Evolutionary conservation across 1,140 invertebrate species (phyloP), one percentile per base, ranked within the genome.

Genomic region (Rhyacophila brunnea): DNA sequence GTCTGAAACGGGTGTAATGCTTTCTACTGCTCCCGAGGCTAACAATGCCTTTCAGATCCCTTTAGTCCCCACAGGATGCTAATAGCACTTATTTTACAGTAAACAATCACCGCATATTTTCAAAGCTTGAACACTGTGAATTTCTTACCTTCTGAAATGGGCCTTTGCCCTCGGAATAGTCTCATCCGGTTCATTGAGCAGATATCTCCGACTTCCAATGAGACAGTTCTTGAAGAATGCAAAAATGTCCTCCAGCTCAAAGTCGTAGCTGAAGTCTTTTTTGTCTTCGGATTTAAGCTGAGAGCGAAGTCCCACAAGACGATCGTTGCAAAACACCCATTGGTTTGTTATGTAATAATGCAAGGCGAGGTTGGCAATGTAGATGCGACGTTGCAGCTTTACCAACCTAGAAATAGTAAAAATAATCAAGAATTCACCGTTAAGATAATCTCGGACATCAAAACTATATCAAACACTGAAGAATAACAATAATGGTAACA

Each of bases 321-420:
- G 93, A 1, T 83, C 73, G 61, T 92, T 92, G 15, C 75, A 68
- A 68, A 96, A 96, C 6, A 79, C 77, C 93, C 93, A 97, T 68
- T 93, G 82, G 58, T 91, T 85, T 0, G 80, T 84, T 0, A 90
- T 83, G 66, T 95, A 98, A 66, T 88, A 91, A 44, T 86, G 78
- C 2, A 97, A 67, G 2, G 88, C 90, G 6, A 75, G 75, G 32
- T 89, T 88, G 0, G 91, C 89, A 38, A 85, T 85, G 66, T 87
- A 89, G 6, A 96, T 83, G 61, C 88, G 87, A 7, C 88, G 79
- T 68, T 96, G 92, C 17, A 96, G 73, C 71, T 85, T 86, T 5
- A 93, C 75, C 68, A 93, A 78, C 68, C 92, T 96, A 67, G 19
- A 49, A 61, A 61, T 2, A 56, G 61, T 54, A 54, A 28, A 28